Percentiles rank a stretch among this genome's conserved stretches.
phyloP scores from a whole-genome alignment of 2,888 invertebrate genomes.

The Alloscopus bannaensis region DNA sequence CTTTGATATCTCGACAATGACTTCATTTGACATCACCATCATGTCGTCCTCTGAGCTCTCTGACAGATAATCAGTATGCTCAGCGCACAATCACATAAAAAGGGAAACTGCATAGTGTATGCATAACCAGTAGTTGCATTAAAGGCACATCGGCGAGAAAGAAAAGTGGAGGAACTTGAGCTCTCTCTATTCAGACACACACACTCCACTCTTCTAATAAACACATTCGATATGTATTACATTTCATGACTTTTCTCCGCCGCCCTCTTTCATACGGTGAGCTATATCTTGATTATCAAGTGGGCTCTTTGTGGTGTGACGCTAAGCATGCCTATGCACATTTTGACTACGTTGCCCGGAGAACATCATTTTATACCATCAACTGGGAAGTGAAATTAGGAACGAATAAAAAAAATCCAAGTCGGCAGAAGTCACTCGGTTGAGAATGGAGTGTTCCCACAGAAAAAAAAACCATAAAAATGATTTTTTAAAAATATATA shows the following conservation, averaged over 20 bases:
- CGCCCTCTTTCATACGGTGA: conserved; percentile 16
- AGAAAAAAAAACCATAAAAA: conserved; percentile 37
- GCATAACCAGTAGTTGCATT: conserved; percentile 32
- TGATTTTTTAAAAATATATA: neutral
- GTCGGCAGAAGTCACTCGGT: no score
- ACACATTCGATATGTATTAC: neutral
- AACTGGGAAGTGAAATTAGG: no score
- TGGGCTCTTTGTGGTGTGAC: no score
- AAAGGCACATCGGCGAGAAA: neutral
- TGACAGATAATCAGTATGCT: conserved; percentile 58
- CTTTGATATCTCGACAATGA: conserved; percentile 73
- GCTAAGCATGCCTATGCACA: no score
- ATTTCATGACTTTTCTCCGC: conserved; percentile 21
- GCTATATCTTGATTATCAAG: no score
- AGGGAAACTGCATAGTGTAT: conserved; percentile 24
- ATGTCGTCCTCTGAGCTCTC: conserved; percentile 11
- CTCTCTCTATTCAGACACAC: neutral
- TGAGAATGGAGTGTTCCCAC: conserved; percentile 24
- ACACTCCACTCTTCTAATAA: neutral
- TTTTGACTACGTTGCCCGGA: no score
- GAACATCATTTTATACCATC: no score
- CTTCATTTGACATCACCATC: conserved; percentile 70
- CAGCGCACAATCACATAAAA: conserved; percentile 33
- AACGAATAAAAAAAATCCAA: no score
- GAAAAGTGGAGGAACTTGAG: neutral